Conservation (phyloP, 2,113 vertebrate species). For the Pao palembangensis region DNA sequence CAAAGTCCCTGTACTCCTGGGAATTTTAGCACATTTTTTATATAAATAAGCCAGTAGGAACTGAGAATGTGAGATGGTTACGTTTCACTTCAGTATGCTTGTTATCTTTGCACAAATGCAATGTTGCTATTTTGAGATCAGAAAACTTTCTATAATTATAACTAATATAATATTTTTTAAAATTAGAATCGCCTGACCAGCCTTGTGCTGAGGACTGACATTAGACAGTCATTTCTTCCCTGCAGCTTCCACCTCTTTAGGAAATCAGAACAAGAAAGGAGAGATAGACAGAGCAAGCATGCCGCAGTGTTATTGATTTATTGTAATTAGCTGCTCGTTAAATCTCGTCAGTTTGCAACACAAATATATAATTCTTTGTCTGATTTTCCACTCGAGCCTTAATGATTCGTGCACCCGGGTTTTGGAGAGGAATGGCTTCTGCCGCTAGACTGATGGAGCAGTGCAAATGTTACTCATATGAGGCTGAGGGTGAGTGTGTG, state of each 20-base stretch:
- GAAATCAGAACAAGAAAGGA: conserved; percentile 44
- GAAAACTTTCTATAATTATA: too few relatives aligned
- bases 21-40: conserved; percentile 8
- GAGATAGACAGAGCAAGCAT: conserved; percentile 52
- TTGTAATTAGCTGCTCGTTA: conserved; percentile 81
- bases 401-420: conserved; percentile 63
- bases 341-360: conserved; percentile 76
- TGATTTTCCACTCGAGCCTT: conserved; percentile 70
- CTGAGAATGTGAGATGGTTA: too few relatives aligned
- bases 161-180: too few relatives aligned
- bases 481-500: conserved; percentile 11
- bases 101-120: too few relatives aligned
- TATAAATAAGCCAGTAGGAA: not conserved
- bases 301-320: conserved; percentile 81
- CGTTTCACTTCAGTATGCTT: too few relatives aligned
- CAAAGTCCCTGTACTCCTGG: conserved; percentile 8
- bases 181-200: too few relatives aligned
- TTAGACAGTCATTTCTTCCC: conserved; percentile 24
- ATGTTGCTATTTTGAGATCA: too few relatives aligned
- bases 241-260: conserved; percentile 44
- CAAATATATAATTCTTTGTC: conserved; percentile 80
- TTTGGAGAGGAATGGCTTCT: conserved; percentile 56
- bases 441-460: conserved; percentile 53
- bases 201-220: conserved; percentile 1
- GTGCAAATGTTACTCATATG: conserved; percentile 66